These are phyloP conservation scores for Dryobota labecula DNA, from an alignment of 2,888 invertebrate species.

Conservation along the genomic window DNA sequence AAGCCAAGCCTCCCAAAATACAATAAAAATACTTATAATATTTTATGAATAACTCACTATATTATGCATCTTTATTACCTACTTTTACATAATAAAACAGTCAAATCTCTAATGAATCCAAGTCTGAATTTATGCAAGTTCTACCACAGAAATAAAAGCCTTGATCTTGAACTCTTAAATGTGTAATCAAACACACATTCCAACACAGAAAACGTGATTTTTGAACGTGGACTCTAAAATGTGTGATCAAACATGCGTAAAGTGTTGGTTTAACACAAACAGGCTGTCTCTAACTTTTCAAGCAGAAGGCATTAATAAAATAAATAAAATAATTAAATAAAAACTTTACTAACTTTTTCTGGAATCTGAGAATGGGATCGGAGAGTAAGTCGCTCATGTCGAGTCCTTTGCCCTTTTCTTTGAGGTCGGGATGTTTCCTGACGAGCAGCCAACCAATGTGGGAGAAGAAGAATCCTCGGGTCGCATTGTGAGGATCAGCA, in stretches of 20 bases:
- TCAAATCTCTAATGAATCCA: neutral
- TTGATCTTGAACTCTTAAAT: conserved; percentile 1
- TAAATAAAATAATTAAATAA: conserved; percentile 1
- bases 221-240: neutral
- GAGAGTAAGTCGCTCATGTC: conserved; percentile 95
- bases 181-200: neutral
- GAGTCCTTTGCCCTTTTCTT: conserved; percentile 95
- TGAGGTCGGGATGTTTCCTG: conserved; percentile 97
- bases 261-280: neutral
- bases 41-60: neutral
- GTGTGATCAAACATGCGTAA: neutral
- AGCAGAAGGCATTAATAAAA: neutral
- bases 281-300: neutral
- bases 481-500: conserved; percentile 98
- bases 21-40: neutral
- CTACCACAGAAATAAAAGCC: neutral
- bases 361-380: conserved; percentile 96
- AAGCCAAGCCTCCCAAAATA: neutral
- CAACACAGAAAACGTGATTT: neutral
- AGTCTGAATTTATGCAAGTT: neutral
- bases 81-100: neutral
- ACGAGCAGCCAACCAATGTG: conserved; percentile 98
- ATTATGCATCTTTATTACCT: neutral
- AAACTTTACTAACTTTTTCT: conserved; percentile 93
- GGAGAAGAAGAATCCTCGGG: conserved; percentile 98